Conservation (phyloP, 1,140 invertebrate species). For the Cecropterus lyciades region DNA sequence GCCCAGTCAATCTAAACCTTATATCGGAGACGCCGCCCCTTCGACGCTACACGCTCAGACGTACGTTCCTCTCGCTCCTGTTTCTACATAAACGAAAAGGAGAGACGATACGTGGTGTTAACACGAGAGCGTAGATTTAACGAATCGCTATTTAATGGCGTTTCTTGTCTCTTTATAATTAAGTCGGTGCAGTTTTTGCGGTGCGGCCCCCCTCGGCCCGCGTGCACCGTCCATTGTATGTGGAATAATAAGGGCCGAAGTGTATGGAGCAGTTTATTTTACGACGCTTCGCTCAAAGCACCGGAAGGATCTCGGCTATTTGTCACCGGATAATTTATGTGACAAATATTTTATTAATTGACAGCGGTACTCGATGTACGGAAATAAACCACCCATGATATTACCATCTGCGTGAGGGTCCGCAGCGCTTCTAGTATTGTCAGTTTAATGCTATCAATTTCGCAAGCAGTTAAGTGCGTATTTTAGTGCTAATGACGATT, state of each 20-base stretch:
- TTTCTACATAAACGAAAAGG: slow-evolving; percentile 42
- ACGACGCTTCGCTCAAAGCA: slow-evolving; percentile 45
- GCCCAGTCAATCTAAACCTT: slow-evolving; percentile 83
- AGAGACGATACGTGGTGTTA: slow-evolving; percentile 64
- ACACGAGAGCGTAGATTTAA: slow-evolving; percentile 81
- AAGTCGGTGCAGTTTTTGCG: slow-evolving; percentile 83
- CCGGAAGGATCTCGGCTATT: slow-evolving; percentile 61
- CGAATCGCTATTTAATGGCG: slow-evolving; percentile 82
- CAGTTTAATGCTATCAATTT: slow-evolving; percentile 1
- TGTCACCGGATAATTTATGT: slow-evolving; percentile 69
- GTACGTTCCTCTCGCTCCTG: slow-evolving; percentile 53
- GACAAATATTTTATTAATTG: slow-evolving; percentile 81
- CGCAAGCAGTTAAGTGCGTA: neutral
- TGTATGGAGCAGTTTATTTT: slow-evolving; percentile 65
- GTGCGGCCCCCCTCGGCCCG: slow-evolving; percentile 41
- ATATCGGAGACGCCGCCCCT: slow-evolving; percentile 72
- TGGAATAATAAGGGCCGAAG: slow-evolving; percentile 55
- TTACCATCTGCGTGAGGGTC: slow-evolving; percentile 48
- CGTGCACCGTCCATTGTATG: slow-evolving; percentile 51
- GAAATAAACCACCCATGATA: slow-evolving; percentile 71
- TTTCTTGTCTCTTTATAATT: slow-evolving; percentile 84
- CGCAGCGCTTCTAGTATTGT: neutral
- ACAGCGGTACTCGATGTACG: slow-evolving; percentile 60
- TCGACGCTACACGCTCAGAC: slow-evolving; percentile 41
- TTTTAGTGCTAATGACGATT: slow-evolving; percentile 1